Conservation (phyloP, 2,797 vertebrate species). For the Psittacula derbiana region DNA sequence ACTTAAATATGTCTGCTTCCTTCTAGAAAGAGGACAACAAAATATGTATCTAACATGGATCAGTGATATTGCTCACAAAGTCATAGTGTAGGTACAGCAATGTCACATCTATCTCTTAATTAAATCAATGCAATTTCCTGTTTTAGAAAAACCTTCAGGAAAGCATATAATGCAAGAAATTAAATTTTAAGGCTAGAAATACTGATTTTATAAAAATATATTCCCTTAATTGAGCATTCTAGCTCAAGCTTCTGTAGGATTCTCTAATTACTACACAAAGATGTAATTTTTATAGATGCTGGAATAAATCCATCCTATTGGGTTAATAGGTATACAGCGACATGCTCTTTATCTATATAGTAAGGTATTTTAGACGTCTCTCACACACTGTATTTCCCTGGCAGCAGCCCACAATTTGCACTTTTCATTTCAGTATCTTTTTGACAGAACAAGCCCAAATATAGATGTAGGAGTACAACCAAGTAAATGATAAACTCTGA, state of each 20-base stretch:
- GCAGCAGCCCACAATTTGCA: background rate
- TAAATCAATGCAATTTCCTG: background rate
- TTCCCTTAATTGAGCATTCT: background rate
- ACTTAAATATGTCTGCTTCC: background rate
- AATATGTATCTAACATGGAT: background rate
- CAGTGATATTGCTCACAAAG: background rate
- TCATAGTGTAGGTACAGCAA: background rate
- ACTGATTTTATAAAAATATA: background rate
- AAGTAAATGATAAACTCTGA: background rate
- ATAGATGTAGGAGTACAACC: conserved; percentile 17
- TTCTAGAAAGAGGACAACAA: background rate
- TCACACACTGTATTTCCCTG: background rate
- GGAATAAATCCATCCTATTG: background rate
- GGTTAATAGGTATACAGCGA: background rate
- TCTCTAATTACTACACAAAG: background rate
- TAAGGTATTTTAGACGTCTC: background rate
- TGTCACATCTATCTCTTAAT: background rate
- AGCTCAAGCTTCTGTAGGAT: background rate
- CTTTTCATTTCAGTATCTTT: background rate
- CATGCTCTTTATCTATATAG: background rate
- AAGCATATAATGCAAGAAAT: background rate
- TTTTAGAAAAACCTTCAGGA: background rate
- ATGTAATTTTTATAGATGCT: background rate
- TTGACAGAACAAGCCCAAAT: conserved; percentile 19
- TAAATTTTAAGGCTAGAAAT: background rate